Conservation (phyloP, 2,888 invertebrate genomes). For the Rhaphigaster nebulosa region DNA sequence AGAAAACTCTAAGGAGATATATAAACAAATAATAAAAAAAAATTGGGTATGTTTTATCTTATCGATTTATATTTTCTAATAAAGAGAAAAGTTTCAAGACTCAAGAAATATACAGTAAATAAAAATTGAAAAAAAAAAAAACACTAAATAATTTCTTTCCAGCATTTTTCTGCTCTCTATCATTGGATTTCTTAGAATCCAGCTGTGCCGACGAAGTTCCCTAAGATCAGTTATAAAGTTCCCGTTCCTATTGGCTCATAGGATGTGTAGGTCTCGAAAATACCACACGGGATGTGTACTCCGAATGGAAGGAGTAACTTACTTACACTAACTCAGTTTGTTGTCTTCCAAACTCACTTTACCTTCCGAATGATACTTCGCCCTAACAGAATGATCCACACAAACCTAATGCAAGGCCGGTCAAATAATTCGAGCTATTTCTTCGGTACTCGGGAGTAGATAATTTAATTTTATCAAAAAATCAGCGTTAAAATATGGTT, state of each 20-base stretch:
- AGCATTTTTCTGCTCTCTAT: not conserved
- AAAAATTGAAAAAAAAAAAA: not conserved
- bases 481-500: not conserved
- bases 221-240: not conserved
- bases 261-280: conserved; percentile 13
- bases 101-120: no score
- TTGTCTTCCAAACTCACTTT: conserved; percentile 37
- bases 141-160: not conserved
- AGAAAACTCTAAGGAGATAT: no score
- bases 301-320: conserved; percentile 9
- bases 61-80: no score
- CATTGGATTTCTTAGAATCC: not conserved
- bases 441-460: not conserved
- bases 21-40: no score
- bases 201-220: not conserved
- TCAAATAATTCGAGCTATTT: not conserved
- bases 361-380: conserved; percentile 30
- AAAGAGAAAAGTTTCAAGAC: no score
- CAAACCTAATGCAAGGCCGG: conserved; percentile 5
- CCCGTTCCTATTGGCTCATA: not conserved
- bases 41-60: no score
- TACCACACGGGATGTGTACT: conserved; percentile 24
- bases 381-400: not conserved
- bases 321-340: conserved; percentile 34
- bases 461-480: not conserved